Evolutionary conservation across 2,888 invertebrate species (phyloP), one percentile per base, ranked within the genome.

Genomic region (Cryptosula pallasiana): DNA sequence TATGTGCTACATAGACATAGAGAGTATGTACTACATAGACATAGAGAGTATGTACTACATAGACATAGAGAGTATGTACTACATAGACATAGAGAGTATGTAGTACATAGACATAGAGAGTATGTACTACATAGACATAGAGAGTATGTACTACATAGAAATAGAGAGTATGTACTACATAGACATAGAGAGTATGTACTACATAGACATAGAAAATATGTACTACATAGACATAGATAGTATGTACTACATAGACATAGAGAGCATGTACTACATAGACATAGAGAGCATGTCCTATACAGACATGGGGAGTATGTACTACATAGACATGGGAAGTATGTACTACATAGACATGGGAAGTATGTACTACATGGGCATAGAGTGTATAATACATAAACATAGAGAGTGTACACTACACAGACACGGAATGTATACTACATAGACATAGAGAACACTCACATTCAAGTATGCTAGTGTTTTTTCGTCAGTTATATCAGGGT

Each of bases 401-500:
- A 5, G 9, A 27, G 25, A 16, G 35, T n/a, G 77, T 80, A 74
- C 74, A 84, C 84, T n/a, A n/a, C n/a, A n/a, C n/a, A n/a, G n/a
- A n/a, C n/a, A n/a, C n/a, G n/a, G n/a, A n/a, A n/a, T 58, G 58
- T 13, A 13, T 58, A n/a, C 58, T 13, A 58, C 9, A 23, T 5
- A 27, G 58, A 58, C 5, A 25, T 5, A 5, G 9, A 27, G 25
- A 16, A 45, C n/a, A 78, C 80, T 74, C 74, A 84, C 84, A 71
- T 76, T 75, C 35, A 94, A 86, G 83, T 92, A 95, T 0, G 95
- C 92, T 75, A 81, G 88, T 0, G 94, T 83, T 84, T 95, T 92
- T 85, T 97, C 97, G 35, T 89, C 88, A 45, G 90, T 88, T 3
- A 95, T 85, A 71, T 91, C 90, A 82, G 93, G 92, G 81, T 89